Percentiles rank a stretch among this genome's conserved stretches.
Conservation (phyloP, 2,797 vertebrate species). For the Eulemur albifrons region DNA sequence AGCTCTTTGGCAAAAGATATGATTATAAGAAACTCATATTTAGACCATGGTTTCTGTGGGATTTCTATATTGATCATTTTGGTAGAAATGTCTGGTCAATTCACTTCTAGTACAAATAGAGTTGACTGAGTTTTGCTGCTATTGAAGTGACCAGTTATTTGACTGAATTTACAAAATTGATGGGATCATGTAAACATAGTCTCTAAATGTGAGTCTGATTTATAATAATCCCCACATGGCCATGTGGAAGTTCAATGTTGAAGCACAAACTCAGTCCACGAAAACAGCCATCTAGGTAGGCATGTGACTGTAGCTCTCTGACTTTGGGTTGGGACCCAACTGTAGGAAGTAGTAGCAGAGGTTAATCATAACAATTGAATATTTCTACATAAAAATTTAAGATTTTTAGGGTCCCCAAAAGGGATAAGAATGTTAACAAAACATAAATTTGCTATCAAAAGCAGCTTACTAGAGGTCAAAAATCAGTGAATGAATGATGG, state of each 20-base stretch:
- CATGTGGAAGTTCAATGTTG: fast-evolving
- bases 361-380: not conserved
- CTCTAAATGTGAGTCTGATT: not conserved
- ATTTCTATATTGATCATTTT: constrained; percentile 45
- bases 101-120: not conserved
- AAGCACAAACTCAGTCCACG: not conserved
- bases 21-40: constrained; percentile 29
- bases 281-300: not conserved
- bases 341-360: not conserved
- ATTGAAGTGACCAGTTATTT: not conserved
- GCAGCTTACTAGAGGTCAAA: constrained; percentile 19
- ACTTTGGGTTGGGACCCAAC: not conserved
- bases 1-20: constrained; percentile 19
- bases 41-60: not conserved
- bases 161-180: not conserved
- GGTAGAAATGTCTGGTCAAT: not conserved
- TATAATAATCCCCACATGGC: not conserved
- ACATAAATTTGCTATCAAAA: not conserved
- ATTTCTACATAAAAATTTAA: constrained; percentile 7
- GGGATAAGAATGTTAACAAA: not conserved
- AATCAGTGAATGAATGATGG: constrained; percentile 2
- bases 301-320: not conserved
- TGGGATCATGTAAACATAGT: not conserved
- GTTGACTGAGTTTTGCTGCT: not conserved
- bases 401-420: not conserved